These are phyloP conservation scores for Stictonetta naevosa DNA, from an alignment of 2,113 vertebrate genomes.

Conservation along the genomic window DNA sequence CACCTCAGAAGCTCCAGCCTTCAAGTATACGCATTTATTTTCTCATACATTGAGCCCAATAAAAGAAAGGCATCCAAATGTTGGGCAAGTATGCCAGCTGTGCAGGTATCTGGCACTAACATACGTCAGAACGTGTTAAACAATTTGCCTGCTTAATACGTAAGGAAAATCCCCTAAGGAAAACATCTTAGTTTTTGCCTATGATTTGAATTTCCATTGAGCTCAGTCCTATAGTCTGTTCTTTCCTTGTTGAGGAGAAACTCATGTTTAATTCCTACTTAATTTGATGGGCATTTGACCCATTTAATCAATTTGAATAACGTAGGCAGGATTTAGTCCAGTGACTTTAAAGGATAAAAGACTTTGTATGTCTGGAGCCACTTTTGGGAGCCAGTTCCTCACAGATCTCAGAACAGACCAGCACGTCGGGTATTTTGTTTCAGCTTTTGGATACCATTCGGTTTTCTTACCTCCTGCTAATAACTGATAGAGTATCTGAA, in stretches of 20 bases:
- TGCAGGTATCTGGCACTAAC: constrained; percentile 40
- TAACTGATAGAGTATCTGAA: neutral
- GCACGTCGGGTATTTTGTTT: neutral
- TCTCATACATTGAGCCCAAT: neutral
- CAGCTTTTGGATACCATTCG: neutral
- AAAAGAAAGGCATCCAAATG: neutral
- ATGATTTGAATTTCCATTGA: constrained; percentile 10
- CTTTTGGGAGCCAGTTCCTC: neutral
- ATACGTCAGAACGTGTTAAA: constrained; percentile 38
- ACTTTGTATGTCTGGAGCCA: neutral
- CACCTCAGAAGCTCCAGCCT: neutral
- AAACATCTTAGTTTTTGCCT: neutral
- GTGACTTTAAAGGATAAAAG: neutral
- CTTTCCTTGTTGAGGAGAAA: neutral
- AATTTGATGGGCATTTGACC: neutral
- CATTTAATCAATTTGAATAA: neutral
- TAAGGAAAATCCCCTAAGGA: constrained; percentile 2
- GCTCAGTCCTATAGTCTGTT: neutral
- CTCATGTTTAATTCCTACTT: neutral
- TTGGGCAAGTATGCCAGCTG: neutral
- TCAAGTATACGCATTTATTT: neutral
- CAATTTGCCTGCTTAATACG: neutral
- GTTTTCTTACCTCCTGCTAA: neutral
- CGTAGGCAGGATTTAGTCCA: neutral
- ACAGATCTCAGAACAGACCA: neutral